Conservation (phyloP, 2,888 invertebrate species). For the Drosophila yooni region DNA sequence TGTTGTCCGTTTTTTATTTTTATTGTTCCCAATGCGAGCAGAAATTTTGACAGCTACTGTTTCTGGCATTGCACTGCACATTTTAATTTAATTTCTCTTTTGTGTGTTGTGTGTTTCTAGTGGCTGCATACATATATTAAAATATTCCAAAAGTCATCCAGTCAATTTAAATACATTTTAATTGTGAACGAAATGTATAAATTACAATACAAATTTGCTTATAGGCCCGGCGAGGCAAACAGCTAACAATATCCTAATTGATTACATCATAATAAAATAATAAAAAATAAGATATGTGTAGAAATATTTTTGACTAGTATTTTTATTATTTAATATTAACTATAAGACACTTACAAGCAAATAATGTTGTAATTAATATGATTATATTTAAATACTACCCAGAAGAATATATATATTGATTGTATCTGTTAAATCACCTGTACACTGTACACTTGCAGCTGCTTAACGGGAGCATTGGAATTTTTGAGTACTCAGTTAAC, state of each 20-base stretch:
- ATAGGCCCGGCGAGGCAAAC: too few relatives aligned
- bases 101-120: background rate
- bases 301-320: background rate
- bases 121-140: background rate
- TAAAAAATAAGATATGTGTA: background rate
- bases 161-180: background rate
- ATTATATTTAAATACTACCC: background rate
- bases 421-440: background rate
- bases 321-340: background rate
- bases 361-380: background rate
- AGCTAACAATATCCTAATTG: background rate
- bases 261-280: background rate
- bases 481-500: background rate
- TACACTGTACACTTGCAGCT: background rate
- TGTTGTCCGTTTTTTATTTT: conserved; percentile 33
- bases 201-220: background rate
- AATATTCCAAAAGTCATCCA: background rate
- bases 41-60: conserved; percentile 6
- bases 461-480: conserved; percentile 6
- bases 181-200: background rate
- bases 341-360: background rate
- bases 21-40: conserved; percentile 27
- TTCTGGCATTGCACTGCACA: conserved; percentile 1
- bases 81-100: conserved; percentile 9
- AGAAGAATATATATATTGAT: background rate